Conservation (phyloP, 2,888 invertebrate species). For the Phyllotreta striolata region DNA sequence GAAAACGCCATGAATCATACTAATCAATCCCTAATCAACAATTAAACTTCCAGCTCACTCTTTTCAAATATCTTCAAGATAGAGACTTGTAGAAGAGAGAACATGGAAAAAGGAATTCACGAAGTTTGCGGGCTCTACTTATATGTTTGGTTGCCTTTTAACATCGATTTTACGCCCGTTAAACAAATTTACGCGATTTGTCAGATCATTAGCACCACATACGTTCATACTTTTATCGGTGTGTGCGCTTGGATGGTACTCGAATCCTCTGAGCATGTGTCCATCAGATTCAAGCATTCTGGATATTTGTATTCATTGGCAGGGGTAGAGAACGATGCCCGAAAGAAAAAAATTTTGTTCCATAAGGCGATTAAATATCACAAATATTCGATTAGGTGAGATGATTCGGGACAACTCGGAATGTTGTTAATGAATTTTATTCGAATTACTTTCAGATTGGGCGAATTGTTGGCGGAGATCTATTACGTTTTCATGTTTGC, state of each 20-base stretch:
- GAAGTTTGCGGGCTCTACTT: slow-evolving; percentile 36
- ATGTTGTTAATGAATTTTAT: background rate
- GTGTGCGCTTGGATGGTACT: slow-evolving; percentile 32
- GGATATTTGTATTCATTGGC: slow-evolving; percentile 31
- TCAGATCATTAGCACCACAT: slow-evolving; percentile 30
- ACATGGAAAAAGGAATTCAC: slow-evolving; percentile 14
- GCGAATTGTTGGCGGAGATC: background rate
- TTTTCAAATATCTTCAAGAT: slow-evolving; percentile 29
- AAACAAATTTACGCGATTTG: slow-evolving; percentile 28
- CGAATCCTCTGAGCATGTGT: slow-evolving; percentile 30
- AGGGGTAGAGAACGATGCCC: slow-evolving; percentile 22
- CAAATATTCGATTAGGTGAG: too few relatives aligned
- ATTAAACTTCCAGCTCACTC: slow-evolving; percentile 5
- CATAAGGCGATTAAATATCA: slow-evolving; percentile 18
- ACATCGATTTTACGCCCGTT: slow-evolving; percentile 37
- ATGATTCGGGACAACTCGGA: too few relatives aligned
- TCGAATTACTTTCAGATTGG: slow-evolving; percentile 2
- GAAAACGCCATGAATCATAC: too few relatives aligned
- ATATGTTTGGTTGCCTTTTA: slow-evolving; percentile 37
- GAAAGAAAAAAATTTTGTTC: slow-evolving; percentile 28
- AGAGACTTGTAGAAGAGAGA: slow-evolving; percentile 23
- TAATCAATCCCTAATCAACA: too few relatives aligned
- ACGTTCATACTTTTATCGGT: slow-evolving; percentile 31
- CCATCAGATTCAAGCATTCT: slow-evolving; percentile 27
- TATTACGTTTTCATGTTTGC: slow-evolving; percentile 4